Evolutionary conservation across 2,888 invertebrate genomes (phyloP), one percentile per base, ranked within the genome.

Genomic region (Drosophila monieri): DNA sequence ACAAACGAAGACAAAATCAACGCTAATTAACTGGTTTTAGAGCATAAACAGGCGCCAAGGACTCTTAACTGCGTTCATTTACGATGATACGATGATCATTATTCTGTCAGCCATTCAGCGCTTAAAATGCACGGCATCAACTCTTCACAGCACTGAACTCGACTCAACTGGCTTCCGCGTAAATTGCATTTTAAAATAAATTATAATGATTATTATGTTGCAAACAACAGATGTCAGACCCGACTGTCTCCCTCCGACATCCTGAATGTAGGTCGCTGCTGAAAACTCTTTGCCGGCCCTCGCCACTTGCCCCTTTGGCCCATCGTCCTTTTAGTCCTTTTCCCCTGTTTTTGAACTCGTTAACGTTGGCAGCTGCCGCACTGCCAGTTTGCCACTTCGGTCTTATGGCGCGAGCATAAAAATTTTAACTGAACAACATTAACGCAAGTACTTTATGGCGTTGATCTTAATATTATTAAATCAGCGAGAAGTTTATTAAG

Each of bases 121-220:
- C 49, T 69, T 68, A 54, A 39, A 60, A 69, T 69, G 68, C 69
- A 46, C n/a, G 57, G 39, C 76, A 58, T 57, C 73, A 73, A 44
- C 73, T 68, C 47, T 43, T 49, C 52, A 54, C 56, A 56, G 61
- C 44, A 61, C 55, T 35, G 32, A 35, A 60, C 59, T 70, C 53
- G 30, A 59, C 62, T 69, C 53, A 71, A 73, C 77, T 73, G 67
- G 53, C 37, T 69, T 69, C 66, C 73, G 78, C 76, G 84, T 79
- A 85, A 85, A 85, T 85, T 85, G 80, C 84, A 85, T 85, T 85
- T 85, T 84, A 85, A 85, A 85, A 85, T 85, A 85, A 85, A 85
- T 85, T 85, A 85, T 85, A 81, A 84, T 77, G 78, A 79, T 85
- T 85, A 85, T 85, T 79, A 78, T 79, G 85, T 70, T 83, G 77